Conservation (phyloP, 23 tunicate genomes). For the Diplosoma virens region DNA sequence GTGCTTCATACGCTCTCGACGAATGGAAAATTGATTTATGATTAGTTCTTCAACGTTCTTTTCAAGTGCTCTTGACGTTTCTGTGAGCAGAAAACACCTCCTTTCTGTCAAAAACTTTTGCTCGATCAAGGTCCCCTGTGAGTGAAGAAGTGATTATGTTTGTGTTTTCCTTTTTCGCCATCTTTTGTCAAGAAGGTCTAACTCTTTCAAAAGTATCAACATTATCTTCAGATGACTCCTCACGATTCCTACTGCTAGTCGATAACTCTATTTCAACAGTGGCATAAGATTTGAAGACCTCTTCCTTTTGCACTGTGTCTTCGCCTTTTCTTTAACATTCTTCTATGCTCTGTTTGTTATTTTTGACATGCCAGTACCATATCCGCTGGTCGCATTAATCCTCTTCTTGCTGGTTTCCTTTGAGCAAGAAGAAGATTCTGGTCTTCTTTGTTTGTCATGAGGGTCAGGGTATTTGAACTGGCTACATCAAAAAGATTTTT, state of each 20-base stretch:
- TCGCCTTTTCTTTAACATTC: not conserved
- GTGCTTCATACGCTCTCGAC: conserved; percentile 16
- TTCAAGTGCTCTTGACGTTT: not conserved
- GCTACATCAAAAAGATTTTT: too few relatives aligned
- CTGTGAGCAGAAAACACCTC: conserved; percentile 5
- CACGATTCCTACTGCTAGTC: conserved; percentile 17
- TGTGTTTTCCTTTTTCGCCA: not conserved
- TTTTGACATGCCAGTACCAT: too few relatives aligned
- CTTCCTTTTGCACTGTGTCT: conserved; percentile 1
- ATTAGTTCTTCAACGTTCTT: not conserved
- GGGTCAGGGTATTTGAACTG: too few relatives aligned
- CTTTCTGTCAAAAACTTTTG: conserved; percentile 22
- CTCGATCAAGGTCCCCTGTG: conserved; percentile 18
- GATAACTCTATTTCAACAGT: conserved; percentile 4
- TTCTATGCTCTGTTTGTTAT: conserved; percentile 11
- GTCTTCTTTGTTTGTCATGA: not conserved
- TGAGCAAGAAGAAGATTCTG: not conserved
- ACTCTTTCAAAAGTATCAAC: not conserved
- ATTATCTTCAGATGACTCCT: conserved; percentile 22
- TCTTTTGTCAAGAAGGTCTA: conserved; percentile 1
- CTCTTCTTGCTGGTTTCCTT: conserved; percentile 1
- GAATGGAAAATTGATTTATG: conserved; percentile 24
- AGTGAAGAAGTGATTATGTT: not conserved
- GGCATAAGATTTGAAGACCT: not conserved
- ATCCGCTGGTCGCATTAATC: not conserved